Conservation (phyloP, 2,797 vertebrate species). For the Catostomus latipinnis region DNA sequence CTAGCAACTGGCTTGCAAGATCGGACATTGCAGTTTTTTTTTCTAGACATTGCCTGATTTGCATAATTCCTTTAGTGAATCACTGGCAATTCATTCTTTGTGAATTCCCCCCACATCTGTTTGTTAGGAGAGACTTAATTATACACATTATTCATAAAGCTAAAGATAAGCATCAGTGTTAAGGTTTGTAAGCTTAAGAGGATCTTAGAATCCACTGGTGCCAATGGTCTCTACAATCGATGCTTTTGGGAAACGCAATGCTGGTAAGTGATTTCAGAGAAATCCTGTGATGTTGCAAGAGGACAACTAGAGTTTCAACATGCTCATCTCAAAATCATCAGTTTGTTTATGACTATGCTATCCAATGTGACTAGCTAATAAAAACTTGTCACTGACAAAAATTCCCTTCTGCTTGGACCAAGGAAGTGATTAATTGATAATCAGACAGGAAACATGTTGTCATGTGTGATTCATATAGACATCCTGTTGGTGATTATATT, state of each 20-base stretch:
- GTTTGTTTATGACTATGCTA: slow-evolving; percentile 38
- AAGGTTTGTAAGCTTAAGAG: neutral
- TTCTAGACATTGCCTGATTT: no score
- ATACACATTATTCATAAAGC: neutral
- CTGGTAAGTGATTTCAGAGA: neutral
- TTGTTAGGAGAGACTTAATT: neutral
- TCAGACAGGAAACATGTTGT: slow-evolving; percentile 68
- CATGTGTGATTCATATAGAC: slow-evolving; percentile 64
- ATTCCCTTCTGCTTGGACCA: slow-evolving; percentile 38
- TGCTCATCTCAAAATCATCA: slow-evolving; percentile 31
- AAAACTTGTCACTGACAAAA: slow-evolving; percentile 62
- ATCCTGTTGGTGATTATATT: slow-evolving; percentile 55
- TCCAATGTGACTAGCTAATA: slow-evolving; percentile 61
- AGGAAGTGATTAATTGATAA: slow-evolving; percentile 68
- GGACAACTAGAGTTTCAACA: slow-evolving; percentile 10
- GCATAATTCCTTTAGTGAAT: no score
- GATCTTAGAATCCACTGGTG: no score
- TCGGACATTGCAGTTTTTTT: neutral
- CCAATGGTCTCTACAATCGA: no score
- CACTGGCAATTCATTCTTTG: neutral
- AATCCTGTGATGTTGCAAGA: slow-evolving; percentile 19
- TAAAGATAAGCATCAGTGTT: neutral
- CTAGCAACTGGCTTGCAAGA: no score
- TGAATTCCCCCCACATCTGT: neutral
- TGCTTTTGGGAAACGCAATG: no score